A percentile compares a stretch with the other conserved stretches of the same genome.
These are phyloP conservation scores for Calameuta pallipes DNA, from an alignment of 2,888 invertebrate species.

Conservation along the genomic window DNA sequence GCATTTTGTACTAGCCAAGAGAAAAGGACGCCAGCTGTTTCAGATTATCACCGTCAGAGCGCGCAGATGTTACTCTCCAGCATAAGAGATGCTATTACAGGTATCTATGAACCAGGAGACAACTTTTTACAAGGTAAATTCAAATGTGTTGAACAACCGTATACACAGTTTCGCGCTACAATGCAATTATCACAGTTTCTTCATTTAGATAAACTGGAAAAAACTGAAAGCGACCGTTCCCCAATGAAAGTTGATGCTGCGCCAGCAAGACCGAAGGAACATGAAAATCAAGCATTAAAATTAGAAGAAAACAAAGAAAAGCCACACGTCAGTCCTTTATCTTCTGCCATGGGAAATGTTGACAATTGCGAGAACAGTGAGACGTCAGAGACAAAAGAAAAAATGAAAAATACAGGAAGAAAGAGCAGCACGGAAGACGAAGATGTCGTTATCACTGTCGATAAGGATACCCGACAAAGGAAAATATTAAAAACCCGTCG, in stretches of 20 bases:
- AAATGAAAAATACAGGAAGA: background rate
- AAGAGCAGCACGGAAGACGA: constrained; percentile 24
- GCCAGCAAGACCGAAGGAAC: background rate
- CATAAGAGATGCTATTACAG: background rate
- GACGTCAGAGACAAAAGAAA: background rate
- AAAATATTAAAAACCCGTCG: constrained; percentile 48
- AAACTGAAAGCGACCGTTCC: background rate
- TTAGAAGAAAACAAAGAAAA: background rate
- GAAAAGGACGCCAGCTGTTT: background rate
- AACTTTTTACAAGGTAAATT: background rate
- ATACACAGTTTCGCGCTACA: background rate
- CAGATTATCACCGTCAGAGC: background rate
- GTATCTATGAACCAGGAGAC: background rate
- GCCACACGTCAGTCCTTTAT: background rate
- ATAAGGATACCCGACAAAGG: constrained; percentile 34
- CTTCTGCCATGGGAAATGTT: background rate
- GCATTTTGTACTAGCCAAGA: background rate
- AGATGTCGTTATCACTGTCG: constrained; percentile 39
- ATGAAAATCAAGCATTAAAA: background rate
- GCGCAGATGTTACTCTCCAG: background rate
- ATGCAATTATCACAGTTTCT: background rate
- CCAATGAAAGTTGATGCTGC: background rate
- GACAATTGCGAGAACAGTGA: background rate
- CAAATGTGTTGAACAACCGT: background rate
- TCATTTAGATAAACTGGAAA: background rate